Percentiles rank a stretch among this genome's conserved stretches.
Conservation (phyloP, 2,797 vertebrate genomes). For the Prionace glauca region DNA sequence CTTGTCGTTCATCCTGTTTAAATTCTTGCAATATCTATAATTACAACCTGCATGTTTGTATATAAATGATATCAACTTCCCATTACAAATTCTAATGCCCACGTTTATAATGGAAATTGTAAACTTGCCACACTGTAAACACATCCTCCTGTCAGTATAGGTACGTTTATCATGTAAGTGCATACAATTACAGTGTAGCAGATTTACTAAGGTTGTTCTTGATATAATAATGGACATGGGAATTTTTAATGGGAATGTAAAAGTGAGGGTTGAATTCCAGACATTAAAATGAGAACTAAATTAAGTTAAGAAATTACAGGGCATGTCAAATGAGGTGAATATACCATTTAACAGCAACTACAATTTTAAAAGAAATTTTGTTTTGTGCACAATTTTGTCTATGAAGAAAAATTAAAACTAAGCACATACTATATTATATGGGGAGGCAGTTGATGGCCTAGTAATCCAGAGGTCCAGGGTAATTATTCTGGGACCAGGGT, state of each 20-base stretch:
- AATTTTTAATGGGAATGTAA: neutral
- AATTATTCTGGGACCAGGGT: no score
- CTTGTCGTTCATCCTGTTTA: neutral
- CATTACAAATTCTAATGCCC: neutral
- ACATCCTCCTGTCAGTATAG: neutral
- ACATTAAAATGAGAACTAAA: neutral
- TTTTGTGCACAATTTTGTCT: neutral
- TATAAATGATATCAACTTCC: neutral
- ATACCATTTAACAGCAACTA: neutral
- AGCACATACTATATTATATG: neutral
- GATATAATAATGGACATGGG: neutral
- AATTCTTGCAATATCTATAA: neutral
- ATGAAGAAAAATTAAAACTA: neutral
- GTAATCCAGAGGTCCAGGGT: no score
- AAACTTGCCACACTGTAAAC: neutral
- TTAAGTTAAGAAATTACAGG: neutral
- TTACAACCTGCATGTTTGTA: neutral
- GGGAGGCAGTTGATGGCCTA: no score
- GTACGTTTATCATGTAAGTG: neutral
- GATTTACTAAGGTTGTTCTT: neutral
- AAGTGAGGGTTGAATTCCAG: neutral
- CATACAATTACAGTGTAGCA: neutral
- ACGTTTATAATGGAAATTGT: neutral
- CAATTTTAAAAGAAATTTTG: neutral
- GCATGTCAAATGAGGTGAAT: neutral